These are phyloP conservation scores for Calliopum simillimum DNA, from an alignment of 2,888 invertebrate genomes.

Conservation along the genomic window DNA sequence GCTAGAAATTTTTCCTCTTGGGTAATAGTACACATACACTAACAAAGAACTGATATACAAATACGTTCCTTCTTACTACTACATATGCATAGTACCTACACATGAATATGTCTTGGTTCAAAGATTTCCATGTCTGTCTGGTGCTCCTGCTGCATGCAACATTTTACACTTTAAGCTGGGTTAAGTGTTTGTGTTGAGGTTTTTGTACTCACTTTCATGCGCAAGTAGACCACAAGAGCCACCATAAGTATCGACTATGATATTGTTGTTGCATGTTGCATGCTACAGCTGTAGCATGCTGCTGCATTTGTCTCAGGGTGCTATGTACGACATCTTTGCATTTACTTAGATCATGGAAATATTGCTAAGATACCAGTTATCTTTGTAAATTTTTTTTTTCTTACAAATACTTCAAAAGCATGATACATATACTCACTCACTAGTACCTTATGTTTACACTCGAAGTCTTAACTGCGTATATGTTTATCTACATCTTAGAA, in stretches of 20 bases:
- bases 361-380: too few relatives aligned
- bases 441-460: constrained; percentile 27
- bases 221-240: background rate
- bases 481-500: constrained; percentile 11
- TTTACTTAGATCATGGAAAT: too few relatives aligned
- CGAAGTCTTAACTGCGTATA: constrained; percentile 3
- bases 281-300: background rate
- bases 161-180: constrained; percentile 42
- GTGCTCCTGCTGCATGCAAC: background rate
- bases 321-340: background rate
- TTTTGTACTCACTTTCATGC: background rate
- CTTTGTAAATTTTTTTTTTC: too few relatives aligned
- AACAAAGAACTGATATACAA: background rate
- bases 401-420: too few relatives aligned
- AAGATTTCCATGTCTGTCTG: too few relatives aligned
- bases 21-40: background rate
- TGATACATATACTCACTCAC: background rate
- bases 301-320: background rate
- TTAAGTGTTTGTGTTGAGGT: constrained; percentile 42
- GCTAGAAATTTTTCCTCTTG: too few relatives aligned
- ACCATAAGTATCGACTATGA: constrained; percentile 1
- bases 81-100: background rate
- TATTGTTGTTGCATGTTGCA: background rate
- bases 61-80: background rate
- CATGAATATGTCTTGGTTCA: background rate